Evolutionary conservation across 2,797 vertebrate genomes (phyloP).

Genomic region (Amblyopsis hoosieri): DNA sequence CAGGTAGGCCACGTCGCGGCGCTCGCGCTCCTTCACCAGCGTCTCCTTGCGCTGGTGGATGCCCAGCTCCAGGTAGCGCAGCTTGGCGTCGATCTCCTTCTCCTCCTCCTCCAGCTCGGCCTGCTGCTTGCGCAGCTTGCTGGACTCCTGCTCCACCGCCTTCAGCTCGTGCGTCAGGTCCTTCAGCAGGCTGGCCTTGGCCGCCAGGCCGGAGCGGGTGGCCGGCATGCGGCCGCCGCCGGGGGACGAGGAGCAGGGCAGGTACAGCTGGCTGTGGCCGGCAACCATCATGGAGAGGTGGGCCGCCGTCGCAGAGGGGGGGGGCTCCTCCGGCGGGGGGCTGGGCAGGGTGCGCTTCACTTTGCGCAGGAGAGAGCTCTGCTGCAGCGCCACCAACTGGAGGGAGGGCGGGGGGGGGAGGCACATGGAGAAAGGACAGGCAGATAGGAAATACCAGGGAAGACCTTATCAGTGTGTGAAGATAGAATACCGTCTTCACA

Average conservation of each 20-base stretch:
- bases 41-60: constrained; percentile 97
- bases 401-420: constrained; percentile 66
- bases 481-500: too few species aligned
- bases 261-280: constrained; percentile 87
- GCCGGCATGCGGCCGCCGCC: constrained; percentile 79
- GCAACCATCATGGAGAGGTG: constrained; percentile 89
- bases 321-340: constrained; percentile 93
- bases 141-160: constrained; percentile 96
- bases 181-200: constrained; percentile 94
- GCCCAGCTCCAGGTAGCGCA: constrained; percentile 95
- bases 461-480: too few species aligned
- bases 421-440: constrained; percentile 33
- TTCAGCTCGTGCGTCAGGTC: constrained; percentile 95
- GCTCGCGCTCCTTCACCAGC: constrained; percentile 90
- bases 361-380: constrained; percentile 92
- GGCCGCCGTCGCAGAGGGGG: constrained; percentile 46
- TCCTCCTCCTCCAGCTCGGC: constrained; percentile 98
- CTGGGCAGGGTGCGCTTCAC: constrained; percentile 98
- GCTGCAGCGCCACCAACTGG: constrained; percentile 91
- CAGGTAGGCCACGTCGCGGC: constrained; percentile 90
- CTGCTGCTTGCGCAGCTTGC: constrained; percentile 97
- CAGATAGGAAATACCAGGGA: not conserved
- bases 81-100: constrained; percentile 98
- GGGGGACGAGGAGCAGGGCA: constrained; percentile 80
- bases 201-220: constrained; percentile 83